These are phyloP conservation scores for Rhynchomys soricoides DNA, from an alignment of 2,113 vertebrate genomes.

Conservation along the genomic window DNA sequence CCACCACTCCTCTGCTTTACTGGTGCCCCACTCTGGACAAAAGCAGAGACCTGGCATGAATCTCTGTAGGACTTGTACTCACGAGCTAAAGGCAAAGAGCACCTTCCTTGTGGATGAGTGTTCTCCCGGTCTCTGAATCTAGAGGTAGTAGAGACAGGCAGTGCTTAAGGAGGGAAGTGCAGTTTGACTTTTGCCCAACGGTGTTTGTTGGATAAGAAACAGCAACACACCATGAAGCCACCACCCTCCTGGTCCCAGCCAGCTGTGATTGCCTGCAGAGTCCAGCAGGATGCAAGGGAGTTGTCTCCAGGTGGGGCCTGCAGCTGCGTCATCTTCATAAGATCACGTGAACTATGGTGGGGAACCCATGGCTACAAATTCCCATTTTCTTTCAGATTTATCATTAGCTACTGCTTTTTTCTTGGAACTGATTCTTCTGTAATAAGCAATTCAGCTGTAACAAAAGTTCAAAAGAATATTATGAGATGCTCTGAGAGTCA, in stretches of 20 bases:
- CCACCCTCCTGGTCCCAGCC: neutral
- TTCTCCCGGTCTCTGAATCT: neutral
- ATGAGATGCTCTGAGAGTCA: neutral
- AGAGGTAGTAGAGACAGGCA: neutral
- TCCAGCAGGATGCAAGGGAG: neutral
- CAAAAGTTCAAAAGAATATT: neutral
- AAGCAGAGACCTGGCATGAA: neutral
- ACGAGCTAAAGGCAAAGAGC: neutral
- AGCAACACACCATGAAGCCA: fast-evolving
- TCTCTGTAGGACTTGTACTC: neutral
- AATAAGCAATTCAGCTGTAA: neutral
- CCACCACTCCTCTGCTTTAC: neutral
- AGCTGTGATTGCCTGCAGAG: too few species aligned
- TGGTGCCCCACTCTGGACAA: neutral
- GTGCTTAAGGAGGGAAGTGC: neutral
- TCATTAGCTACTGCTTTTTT: neutral
- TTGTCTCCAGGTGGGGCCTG: neutral
- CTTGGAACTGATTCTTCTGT: neutral
- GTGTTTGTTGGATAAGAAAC: neutral
- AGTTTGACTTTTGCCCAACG: neutral
- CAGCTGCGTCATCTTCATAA: neutral
- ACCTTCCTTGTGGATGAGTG: neutral
- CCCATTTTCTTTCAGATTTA: neutral
- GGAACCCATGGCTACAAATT: neutral
- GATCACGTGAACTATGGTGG: neutral